phyloP scores from a whole-genome alignment of 1,140 invertebrate species.

The Sminthurinus signatus region DNA sequence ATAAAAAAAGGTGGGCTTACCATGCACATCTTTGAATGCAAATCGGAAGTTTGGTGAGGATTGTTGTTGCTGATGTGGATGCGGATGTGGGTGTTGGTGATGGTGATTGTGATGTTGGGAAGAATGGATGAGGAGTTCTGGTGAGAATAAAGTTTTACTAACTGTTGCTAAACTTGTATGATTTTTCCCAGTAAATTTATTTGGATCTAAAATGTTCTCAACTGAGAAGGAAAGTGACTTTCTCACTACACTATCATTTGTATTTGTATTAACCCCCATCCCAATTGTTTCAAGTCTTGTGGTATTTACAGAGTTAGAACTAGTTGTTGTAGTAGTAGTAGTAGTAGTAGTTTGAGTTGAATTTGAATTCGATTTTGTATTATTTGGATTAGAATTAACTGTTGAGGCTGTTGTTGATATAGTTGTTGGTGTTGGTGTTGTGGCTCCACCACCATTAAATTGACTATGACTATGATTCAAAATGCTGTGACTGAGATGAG shows the following conservation, averaged over 20 bases:
- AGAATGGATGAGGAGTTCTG: slow-evolving; percentile 18
- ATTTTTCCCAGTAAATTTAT: slow-evolving; percentile 70
- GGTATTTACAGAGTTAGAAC: not conserved
- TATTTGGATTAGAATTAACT: not conserved
- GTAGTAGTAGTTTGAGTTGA: not conserved
- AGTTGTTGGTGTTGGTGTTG: too few species aligned
- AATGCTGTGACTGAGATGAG: too few species aligned
- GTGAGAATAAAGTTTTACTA: slow-evolving; percentile 26
- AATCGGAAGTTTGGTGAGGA: slow-evolving; percentile 34
- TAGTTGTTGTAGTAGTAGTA: not conserved
- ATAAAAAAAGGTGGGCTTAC: slow-evolving; percentile 17
- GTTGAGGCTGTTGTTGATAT: too few species aligned
- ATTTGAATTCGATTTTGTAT: not conserved
- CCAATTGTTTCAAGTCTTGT: not conserved
- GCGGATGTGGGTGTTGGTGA: not conserved
- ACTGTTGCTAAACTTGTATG: slow-evolving; percentile 16
- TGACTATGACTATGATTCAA: slow-evolving; percentile 2
- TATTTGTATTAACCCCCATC: too few species aligned
- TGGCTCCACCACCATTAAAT: slow-evolving; percentile 4
- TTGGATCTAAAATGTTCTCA: slow-evolving; percentile 84
- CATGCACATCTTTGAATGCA: slow-evolving; percentile 39
- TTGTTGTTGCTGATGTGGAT: slow-evolving; percentile 13
- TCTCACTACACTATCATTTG: slow-evolving; percentile 43
- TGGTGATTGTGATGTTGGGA: not conserved
- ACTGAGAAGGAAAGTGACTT: slow-evolving; percentile 77